These are phyloP conservation scores for Chanos chanos DNA, from an alignment of 2,797 vertebrate species.

Conservation along the genomic window DNA sequence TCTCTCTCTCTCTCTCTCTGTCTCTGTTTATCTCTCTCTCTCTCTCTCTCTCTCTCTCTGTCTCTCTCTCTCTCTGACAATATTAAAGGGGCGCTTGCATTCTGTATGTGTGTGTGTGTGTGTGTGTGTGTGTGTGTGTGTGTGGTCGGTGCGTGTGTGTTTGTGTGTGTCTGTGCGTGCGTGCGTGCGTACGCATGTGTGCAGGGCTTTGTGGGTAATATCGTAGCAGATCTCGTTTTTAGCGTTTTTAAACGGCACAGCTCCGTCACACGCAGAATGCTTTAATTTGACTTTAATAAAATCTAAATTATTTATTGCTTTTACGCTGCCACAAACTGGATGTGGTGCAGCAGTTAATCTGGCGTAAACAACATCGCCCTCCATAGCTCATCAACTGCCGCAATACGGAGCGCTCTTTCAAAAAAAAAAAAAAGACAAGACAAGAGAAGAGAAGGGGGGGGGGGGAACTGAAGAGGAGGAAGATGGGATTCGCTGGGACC, in stretches of 20 bases:
- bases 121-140: background rate
- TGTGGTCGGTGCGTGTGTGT: background rate
- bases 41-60: slow-evolving; percentile 12
- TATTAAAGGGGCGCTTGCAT: slow-evolving; percentile 79
- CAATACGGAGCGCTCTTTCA: slow-evolving; percentile 59
- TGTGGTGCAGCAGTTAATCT: slow-evolving; percentile 63
- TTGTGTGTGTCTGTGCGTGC: background rate
- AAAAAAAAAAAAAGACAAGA: slow-evolving; percentile 63
- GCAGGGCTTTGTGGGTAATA: slow-evolving; percentile 22
- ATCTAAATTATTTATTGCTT: slow-evolving; percentile 71
- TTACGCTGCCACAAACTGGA: slow-evolving; percentile 47
- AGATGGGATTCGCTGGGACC: slow-evolving; percentile 63
- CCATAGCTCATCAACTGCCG: slow-evolving; percentile 45
- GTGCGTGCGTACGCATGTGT: background rate
- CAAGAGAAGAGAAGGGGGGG: slow-evolving; percentile 64
- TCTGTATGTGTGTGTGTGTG: slow-evolving; percentile 37
- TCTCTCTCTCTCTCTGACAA: slow-evolving; percentile 46
- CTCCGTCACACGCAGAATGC: slow-evolving; percentile 64
- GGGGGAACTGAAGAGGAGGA: slow-evolving; percentile 63
- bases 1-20: slow-evolving; percentile 45
- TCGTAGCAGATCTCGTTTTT: slow-evolving; percentile 32
- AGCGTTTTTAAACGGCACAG: slow-evolving; percentile 57
- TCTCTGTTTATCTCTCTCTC: slow-evolving; percentile 42
- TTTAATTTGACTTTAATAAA: slow-evolving; percentile 73
- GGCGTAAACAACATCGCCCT: slow-evolving; percentile 61